Evolutionary conservation across 1,140 invertebrate genomes (phyloP).

Genomic region (Meteorus sp.): DNA sequence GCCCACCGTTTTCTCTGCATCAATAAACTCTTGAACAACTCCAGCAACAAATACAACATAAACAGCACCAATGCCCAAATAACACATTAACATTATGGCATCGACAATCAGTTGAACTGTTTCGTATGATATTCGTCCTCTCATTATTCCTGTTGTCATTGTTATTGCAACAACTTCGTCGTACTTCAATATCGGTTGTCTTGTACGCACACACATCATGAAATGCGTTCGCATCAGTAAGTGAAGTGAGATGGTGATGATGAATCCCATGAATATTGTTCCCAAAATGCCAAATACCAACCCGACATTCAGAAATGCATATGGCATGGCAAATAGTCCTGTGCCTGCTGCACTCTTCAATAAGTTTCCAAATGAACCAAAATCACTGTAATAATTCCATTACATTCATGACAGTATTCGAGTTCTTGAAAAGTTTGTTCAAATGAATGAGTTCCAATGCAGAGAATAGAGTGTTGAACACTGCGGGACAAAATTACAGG

Average conservation of each 20-base stretch:
- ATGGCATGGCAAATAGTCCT: constrained; percentile 67
- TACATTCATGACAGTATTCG: too few relatives aligned
- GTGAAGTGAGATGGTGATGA: constrained; percentile 47
- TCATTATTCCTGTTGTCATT: constrained; percentile 27
- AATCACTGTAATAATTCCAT: constrained; percentile 44
- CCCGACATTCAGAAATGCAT: constrained; percentile 65
- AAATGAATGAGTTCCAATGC: too few relatives aligned
- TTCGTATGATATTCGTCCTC: constrained; percentile 25
- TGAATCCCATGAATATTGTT: constrained; percentile 50
- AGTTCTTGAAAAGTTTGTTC: too few relatives aligned
- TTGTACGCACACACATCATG: constrained; percentile 30
- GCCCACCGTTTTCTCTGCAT: constrained; percentile 24
- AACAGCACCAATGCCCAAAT: constrained; percentile 38
- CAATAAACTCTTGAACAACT: constrained; percentile 33
- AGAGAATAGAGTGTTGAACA: too few relatives aligned
- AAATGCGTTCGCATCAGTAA: constrained; percentile 37
- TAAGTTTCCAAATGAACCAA: constrained; percentile 57
- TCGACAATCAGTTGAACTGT: constrained; percentile 29
- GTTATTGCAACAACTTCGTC: constrained; percentile 35
- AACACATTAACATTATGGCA: constrained; percentile 32
- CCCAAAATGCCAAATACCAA: constrained; percentile 56
- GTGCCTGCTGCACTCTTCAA: constrained; percentile 65
- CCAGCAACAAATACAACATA: constrained; percentile 39
- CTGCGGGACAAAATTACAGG: too few relatives aligned
- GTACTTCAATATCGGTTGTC: constrained; percentile 33